A percentile compares a stretch with the other conserved stretches of the same genome.
Conservation (phyloP, 2,888 invertebrate species). For the Ferdinandea cuprea region DNA sequence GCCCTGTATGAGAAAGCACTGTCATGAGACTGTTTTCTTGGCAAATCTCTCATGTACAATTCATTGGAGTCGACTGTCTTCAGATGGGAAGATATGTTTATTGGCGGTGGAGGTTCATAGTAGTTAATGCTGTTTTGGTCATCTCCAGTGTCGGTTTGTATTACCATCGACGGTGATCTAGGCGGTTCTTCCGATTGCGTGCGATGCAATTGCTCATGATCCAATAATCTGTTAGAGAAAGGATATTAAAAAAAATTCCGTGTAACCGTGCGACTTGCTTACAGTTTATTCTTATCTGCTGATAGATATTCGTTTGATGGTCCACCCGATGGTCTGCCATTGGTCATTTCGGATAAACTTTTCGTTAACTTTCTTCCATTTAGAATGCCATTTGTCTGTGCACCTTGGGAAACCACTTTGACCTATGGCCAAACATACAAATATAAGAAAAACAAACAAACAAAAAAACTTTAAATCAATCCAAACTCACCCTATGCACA, state of each 20-base stretch:
- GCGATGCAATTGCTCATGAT: slow-evolving; percentile 91
- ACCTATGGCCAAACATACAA: slow-evolving; percentile 84
- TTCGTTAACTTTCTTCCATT: slow-evolving; percentile 91
- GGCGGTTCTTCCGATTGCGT: slow-evolving; percentile 94
- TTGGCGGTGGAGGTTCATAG: slow-evolving; percentile 81
- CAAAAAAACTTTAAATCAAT: slow-evolving; percentile 1
- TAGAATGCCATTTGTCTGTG: slow-evolving; percentile 92
- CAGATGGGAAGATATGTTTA: slow-evolving; percentile 76
- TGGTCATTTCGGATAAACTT: slow-evolving; percentile 91
- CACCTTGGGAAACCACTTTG: slow-evolving; percentile 94
- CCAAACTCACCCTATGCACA: slow-evolving; percentile 87
- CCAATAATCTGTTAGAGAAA: slow-evolving; percentile 78
- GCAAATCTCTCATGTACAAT: slow-evolving; percentile 49
- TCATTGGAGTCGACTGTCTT: slow-evolving; percentile 62
- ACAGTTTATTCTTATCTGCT: slow-evolving; percentile 61
- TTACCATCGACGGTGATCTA: slow-evolving; percentile 84
- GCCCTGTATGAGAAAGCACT: slow-evolving; percentile 76
- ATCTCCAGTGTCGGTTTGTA: slow-evolving; percentile 75
- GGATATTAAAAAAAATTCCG: neutral
- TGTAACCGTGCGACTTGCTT: neutral
- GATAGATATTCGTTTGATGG: slow-evolving; percentile 81
- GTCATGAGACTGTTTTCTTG: slow-evolving; percentile 76
- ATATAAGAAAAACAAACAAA: neutral
- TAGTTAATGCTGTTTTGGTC: slow-evolving; percentile 80
- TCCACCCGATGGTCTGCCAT: slow-evolving; percentile 78